phyloP scores from a whole-genome alignment of 2,113 vertebrate species.

The Lycaon pictus region DNA sequence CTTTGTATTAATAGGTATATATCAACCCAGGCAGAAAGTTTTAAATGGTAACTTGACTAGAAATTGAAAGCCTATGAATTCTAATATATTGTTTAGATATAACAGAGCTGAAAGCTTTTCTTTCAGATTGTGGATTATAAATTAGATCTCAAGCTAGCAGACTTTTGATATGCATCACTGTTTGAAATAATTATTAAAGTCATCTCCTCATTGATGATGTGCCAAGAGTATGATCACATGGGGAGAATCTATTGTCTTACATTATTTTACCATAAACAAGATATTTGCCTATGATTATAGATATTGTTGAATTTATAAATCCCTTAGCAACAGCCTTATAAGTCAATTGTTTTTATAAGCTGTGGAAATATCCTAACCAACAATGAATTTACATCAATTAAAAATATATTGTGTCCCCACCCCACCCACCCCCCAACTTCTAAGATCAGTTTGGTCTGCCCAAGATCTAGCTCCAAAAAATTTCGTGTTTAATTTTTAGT shows the following conservation, averaged over 20 bases:
- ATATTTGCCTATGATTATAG: slow-evolving; percentile 1
- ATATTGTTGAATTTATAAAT: background rate
- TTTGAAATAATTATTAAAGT: slow-evolving; percentile 5
- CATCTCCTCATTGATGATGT: background rate
- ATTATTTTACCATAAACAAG: background rate
- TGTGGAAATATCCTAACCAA: slow-evolving; percentile 2
- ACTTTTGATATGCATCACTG: background rate
- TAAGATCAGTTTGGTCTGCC: background rate
- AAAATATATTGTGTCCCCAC: background rate
- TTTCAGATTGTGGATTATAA: background rate
- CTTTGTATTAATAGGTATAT: background rate
- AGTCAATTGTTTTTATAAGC: slow-evolving; percentile 35
- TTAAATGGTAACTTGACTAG: slow-evolving; percentile 3
- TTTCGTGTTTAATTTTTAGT: slow-evolving; percentile 69
- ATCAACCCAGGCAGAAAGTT: background rate
- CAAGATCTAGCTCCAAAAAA: slow-evolving; percentile 47
- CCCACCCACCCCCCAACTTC: background rate
- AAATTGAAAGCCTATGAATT: background rate
- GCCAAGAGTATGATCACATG: background rate
- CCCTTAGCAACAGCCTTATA: background rate
- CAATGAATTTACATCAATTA: background rate
- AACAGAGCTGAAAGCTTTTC: background rate
- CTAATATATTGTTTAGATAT: slow-evolving; percentile 7
- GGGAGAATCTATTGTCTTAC: background rate
- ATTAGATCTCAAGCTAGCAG: background rate